These are phyloP conservation scores for Heloderma charlesbogerti DNA, from an alignment of 2,113 vertebrate genomes.

Conservation along the genomic window DNA sequence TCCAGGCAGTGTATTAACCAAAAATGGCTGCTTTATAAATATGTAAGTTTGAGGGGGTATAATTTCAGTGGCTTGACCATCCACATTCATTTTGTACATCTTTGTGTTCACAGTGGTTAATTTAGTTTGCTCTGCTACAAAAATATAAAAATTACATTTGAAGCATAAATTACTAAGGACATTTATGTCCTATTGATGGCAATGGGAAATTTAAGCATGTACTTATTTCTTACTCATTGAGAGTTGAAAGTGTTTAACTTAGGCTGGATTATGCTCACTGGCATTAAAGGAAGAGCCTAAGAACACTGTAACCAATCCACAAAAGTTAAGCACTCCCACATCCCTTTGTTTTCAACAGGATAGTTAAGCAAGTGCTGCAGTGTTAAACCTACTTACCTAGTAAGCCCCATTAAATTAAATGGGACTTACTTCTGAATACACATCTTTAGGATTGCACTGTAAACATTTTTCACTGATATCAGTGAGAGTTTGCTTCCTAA, in stretches of 20 bases:
- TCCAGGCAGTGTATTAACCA: slow-evolving; percentile 21
- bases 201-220: not conserved
- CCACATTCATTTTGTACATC: slow-evolving; percentile 26
- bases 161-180: slow-evolving; percentile 24
- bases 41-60: not conserved
- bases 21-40: slow-evolving; percentile 43
- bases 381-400: not conserved
- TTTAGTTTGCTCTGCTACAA: slow-evolving; percentile 49
- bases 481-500: not conserved
- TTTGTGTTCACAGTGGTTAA: slow-evolving; percentile 50
- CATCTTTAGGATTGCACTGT: not conserved
- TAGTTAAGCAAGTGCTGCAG: not conserved
- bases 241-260: not conserved
- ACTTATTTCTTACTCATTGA: not conserved
- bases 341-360: not conserved
- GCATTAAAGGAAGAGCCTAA: slow-evolving; percentile 19
- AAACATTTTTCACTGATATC: not conserved
- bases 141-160: slow-evolving; percentile 35
- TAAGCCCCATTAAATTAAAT: not conserved
- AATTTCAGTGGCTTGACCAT: slow-evolving; percentile 19
- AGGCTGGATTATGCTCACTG: not conserved
- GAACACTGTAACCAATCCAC: not conserved
- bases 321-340: not conserved
- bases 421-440: not conserved
- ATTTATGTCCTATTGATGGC: not conserved